Evolutionary conservation across 1,140 invertebrate genomes (phyloP).

Genomic region (Latrodectus geometricus): DNA sequence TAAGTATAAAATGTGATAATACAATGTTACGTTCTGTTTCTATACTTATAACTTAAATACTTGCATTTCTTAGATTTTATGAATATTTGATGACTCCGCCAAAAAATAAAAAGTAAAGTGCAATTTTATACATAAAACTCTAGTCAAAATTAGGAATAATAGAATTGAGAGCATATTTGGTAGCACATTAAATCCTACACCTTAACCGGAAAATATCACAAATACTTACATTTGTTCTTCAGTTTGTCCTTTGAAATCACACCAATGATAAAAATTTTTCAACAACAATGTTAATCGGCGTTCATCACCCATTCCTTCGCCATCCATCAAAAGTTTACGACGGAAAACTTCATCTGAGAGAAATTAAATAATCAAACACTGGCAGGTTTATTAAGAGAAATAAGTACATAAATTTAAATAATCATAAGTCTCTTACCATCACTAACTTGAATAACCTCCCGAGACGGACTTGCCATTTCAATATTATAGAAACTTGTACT

Average conservation of each 20-base stretch:
- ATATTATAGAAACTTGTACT: too few species aligned
- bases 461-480: too few species aligned
- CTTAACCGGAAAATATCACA: slow-evolving; percentile 8
- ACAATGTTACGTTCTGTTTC: too few species aligned
- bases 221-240: slow-evolving; percentile 77
- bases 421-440: too few species aligned
- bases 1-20: too few species aligned
- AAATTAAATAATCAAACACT: neutral
- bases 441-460: too few species aligned
- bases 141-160: neutral
- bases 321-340: slow-evolving; percentile 89
- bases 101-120: slow-evolving; percentile 1
- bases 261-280: slow-evolving; percentile 92
- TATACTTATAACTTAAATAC: too few species aligned
- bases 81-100: too few species aligned
- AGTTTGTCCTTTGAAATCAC: slow-evolving; percentile 76
- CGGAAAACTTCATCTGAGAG: slow-evolving; percentile 91
- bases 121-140: slow-evolving; percentile 54
- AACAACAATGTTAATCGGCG: slow-evolving; percentile 85
- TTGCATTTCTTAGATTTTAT: too few species aligned
- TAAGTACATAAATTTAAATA: too few species aligned
- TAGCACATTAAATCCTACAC: neutral
- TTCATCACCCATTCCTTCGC: slow-evolving; percentile 96
- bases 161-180: too few species aligned
- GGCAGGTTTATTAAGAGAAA: too few species aligned